phyloP scores from a whole-genome alignment of 2,113 vertebrate genomes.

The Osmerus eperlanus region DNA sequence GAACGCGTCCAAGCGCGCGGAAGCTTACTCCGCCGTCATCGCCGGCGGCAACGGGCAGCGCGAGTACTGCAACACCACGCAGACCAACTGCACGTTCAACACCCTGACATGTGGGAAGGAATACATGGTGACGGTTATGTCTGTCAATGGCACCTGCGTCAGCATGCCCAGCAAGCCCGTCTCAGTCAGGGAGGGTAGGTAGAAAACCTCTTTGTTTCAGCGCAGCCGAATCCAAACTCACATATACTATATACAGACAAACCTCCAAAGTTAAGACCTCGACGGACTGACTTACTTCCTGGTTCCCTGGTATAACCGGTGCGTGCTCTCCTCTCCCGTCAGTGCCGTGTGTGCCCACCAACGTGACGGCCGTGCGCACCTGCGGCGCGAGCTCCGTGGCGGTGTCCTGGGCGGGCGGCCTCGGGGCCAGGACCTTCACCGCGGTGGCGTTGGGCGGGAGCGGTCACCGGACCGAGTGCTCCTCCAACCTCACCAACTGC shows the following conservation, averaged over 20 bases:
- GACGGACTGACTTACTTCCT: neutral
- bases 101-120: slow-evolving; percentile 54
- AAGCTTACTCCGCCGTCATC: slow-evolving; percentile 45
- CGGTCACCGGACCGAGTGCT: slow-evolving; percentile 32
- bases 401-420: slow-evolving; percentile 62
- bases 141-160: slow-evolving; percentile 55
- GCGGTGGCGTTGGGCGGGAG: slow-evolving; percentile 33
- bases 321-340: neutral
- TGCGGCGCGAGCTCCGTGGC: slow-evolving; percentile 51
- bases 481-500: slow-evolving; percentile 56
- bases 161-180: slow-evolving; percentile 44
- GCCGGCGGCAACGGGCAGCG: slow-evolving; percentile 9
- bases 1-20: slow-evolving; percentile 30
- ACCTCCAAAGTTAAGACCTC: too few relatives aligned
- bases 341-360: slow-evolving; percentile 69
- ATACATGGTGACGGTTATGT: slow-evolving; percentile 57
- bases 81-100: slow-evolving; percentile 27
- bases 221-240: too few relatives aligned
- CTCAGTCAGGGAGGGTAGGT: slow-evolving; percentile 58
- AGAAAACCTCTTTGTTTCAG: neutral
- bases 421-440: slow-evolving; percentile 54
- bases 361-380: slow-evolving; percentile 39
- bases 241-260: too few relatives aligned
- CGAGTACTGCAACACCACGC: slow-evolving; percentile 44
- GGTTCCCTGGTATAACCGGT: neutral